Evolutionary conservation across 2,888 invertebrate species (phyloP).

Genomic region (Strigamia maritima): DNA sequence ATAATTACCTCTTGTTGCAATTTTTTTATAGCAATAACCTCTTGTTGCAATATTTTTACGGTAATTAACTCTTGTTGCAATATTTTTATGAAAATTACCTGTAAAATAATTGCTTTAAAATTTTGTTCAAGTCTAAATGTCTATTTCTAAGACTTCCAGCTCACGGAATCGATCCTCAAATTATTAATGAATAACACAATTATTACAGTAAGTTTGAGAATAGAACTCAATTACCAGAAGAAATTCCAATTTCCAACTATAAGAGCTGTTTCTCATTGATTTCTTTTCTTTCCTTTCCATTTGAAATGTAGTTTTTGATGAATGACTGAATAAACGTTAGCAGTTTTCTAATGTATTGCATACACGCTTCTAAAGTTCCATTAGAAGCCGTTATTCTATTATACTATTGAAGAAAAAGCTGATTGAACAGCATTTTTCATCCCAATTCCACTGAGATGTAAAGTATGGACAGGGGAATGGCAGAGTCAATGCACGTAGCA

Average conservation of each 20-base stretch:
- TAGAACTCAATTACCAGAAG: too few relatives aligned
- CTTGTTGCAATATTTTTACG: too few relatives aligned
- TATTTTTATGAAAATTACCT: too few relatives aligned
- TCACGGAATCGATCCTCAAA: too few relatives aligned
- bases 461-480: constrained; percentile 10
- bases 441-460: constrained; percentile 24
- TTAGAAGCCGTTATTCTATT: neutral
- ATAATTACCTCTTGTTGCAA: too few relatives aligned
- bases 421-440: constrained; percentile 13
- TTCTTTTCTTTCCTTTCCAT: neutral
- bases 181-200: too few relatives aligned
- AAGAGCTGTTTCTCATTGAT: neutral
- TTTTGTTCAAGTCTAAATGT: too few relatives aligned
- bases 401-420: neutral
- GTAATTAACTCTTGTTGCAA: too few relatives aligned
- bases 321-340: neutral
- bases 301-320: neutral
- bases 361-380: neutral
- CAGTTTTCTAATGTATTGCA: neutral
- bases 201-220: too few relatives aligned
- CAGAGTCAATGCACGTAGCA: neutral
- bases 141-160: too few relatives aligned
- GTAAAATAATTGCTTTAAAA: too few relatives aligned
- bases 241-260: neutral
- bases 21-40: too few relatives aligned